Percentiles rank a stretch among this genome's conserved stretches.
Conservation (phyloP, 2,888 invertebrate genomes). For the Acanthosepion esculentum region DNA sequence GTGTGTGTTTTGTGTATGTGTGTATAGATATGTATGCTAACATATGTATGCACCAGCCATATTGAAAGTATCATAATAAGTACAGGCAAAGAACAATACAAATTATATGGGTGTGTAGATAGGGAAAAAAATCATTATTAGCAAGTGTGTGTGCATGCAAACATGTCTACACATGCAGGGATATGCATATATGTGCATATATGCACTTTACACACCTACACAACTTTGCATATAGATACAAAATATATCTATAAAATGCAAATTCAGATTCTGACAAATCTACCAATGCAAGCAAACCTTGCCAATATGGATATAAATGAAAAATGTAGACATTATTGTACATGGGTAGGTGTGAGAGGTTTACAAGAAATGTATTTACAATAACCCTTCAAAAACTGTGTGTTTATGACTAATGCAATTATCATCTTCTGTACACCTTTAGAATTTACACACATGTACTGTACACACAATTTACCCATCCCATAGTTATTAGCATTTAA, state of each 20-base stretch:
- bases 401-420: neutral
- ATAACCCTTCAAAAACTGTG: neutral
- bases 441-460: neutral
- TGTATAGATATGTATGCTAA: neutral
- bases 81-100: no score
- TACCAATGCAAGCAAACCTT: neutral
- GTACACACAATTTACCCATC: neutral
- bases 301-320: constrained; percentile 3
- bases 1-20: neutral
- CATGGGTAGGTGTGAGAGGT: neutral
- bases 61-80: no score
- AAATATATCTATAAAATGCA: neutral
- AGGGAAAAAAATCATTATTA: no score
- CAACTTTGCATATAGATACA: no score
- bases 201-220: neutral
- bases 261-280: neutral
- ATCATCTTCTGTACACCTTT: neutral
- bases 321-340: neutral
- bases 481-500: no score
- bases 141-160: neutral
- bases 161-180: neutral
- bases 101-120: no score
- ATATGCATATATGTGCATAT: neutral
- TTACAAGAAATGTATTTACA: neutral
- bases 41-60: neutral